These are phyloP conservation scores for Lucifuga dentata DNA, from an alignment of 2,113 vertebrate species.

Conservation along the genomic window DNA sequence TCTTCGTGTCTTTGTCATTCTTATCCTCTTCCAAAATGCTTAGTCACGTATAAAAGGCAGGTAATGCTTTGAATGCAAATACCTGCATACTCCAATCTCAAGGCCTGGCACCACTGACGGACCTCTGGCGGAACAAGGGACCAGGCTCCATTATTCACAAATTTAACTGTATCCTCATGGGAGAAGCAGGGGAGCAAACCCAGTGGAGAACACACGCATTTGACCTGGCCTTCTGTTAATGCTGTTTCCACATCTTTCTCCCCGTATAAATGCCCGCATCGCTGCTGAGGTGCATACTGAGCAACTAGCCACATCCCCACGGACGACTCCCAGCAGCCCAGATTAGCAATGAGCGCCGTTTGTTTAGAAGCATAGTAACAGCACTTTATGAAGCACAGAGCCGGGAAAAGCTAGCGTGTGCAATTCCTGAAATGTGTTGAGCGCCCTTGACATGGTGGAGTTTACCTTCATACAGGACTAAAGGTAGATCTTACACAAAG, in stretches of 20 bases:
- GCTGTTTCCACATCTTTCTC: constrained; percentile 57
- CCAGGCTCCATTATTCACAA: constrained; percentile 55
- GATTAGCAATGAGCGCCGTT: constrained; percentile 33
- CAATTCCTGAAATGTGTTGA: constrained; percentile 2
- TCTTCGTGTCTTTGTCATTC: constrained; percentile 46
- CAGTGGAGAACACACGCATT: constrained; percentile 49
- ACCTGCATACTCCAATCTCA: constrained; percentile 43
- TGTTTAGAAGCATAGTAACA: not conserved
- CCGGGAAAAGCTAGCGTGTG: not conserved
- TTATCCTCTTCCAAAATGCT: constrained; percentile 23
- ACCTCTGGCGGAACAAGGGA: constrained; percentile 30
- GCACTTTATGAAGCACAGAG: constrained; percentile 1
- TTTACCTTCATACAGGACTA: constrained; percentile 6
- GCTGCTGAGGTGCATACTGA: constrained; percentile 50
- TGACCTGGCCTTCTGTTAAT: constrained; percentile 60
- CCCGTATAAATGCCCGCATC: constrained; percentile 50
- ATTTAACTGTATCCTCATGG: constrained; percentile 49
- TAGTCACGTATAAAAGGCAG: constrained; percentile 28
- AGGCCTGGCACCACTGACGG: constrained; percentile 23
- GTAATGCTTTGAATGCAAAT: constrained; percentile 60
- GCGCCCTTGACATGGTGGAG: constrained; percentile 25
- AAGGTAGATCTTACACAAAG: not conserved
- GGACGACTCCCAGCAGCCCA: constrained; percentile 23
- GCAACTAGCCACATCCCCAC: not conserved
- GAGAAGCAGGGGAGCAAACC: constrained; percentile 22